Percentiles rank a stretch among this genome's conserved stretches.
phyloP scores from a whole-genome alignment of 1,140 invertebrate genomes.

The Conus ventricosus region DNA sequence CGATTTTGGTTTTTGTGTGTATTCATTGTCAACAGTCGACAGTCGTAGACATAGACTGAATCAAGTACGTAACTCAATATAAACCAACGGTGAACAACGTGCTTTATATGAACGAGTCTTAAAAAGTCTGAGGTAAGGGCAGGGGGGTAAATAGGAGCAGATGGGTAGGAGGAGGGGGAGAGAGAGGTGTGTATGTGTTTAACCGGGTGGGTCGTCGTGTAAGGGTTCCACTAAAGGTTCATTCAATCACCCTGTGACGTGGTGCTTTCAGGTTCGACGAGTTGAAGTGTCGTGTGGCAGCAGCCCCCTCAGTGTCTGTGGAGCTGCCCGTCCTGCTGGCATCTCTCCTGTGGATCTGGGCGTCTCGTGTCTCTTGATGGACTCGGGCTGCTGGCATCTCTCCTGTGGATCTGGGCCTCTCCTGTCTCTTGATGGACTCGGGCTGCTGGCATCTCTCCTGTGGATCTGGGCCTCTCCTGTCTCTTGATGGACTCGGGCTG shows the following conservation, averaged over 20 bases:
- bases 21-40: no score
- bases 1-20: no score
- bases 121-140: background rate
- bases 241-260: no score
- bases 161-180: background rate
- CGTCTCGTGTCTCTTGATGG: background rate
- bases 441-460: background rate
- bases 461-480: background rate
- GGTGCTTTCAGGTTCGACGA: conserved; percentile 20
- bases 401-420: background rate
- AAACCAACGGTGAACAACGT: background rate
- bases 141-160: background rate
- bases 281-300: conserved; percentile 15
- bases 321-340: background rate
- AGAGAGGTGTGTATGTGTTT: background rate
- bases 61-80: no score
- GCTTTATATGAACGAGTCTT: no score
- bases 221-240: background rate
- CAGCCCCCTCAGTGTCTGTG: background rate
- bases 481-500: background rate
- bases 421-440: background rate
- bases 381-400: background rate
- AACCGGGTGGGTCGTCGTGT: background rate
- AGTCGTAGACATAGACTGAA: no score
- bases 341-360: background rate